Base-by-base conservation (phyloP, 2,113 vertebrate genomes). In the Saccopteryx bilineata region DNA sequence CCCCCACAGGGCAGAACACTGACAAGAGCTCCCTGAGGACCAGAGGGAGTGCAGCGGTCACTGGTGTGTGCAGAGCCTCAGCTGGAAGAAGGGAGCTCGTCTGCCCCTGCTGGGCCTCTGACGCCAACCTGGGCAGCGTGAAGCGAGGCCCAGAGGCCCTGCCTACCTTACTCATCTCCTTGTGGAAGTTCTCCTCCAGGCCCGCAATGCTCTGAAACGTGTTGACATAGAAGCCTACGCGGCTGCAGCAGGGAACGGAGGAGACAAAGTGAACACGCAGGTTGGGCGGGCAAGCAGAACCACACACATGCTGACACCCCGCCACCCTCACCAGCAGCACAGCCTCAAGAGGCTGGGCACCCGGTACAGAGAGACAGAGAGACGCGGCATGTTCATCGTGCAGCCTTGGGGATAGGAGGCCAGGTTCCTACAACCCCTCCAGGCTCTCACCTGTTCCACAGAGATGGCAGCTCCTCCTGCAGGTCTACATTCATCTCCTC, bases 191-290 rank as follows among this genome's bases (percentile, higher is more conserved):
- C 97, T 99, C 99, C 96, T 99, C 99, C 96, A 99, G 98, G 71
- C 99, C 99, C 0, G 99, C 99, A 95, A 99, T 99, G 98, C 99
- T 99, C 99, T 99, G 99, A 98, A 99, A 99, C 90, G 99, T 99
- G 99, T 99, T 99, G 98, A 99, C 99, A 0, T 99, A 99, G 98
- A 99, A 99, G 95, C 99, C 99, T 96, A 99, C 99, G 85, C 99
- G 99, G 98, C 99, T 99, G 96, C 4, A 84, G 95, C 96, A 97
- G 17, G 18, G 10, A 3, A 9, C 39, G 2, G 13, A 18, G 8
- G 23, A 58, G 4, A 68, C 50, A 78, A 54, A 28, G 28, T 54
- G 68, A 81, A 1, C 54, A 3, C 56, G 1, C 21, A 87, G 48
- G 12, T 65, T 66, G 21, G 3, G 14, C 4, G 78, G 84, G 26